These are phyloP conservation scores for Heliothis peltigera DNA, from an alignment of 2,888 invertebrate genomes.

Conservation along the genomic window DNA sequence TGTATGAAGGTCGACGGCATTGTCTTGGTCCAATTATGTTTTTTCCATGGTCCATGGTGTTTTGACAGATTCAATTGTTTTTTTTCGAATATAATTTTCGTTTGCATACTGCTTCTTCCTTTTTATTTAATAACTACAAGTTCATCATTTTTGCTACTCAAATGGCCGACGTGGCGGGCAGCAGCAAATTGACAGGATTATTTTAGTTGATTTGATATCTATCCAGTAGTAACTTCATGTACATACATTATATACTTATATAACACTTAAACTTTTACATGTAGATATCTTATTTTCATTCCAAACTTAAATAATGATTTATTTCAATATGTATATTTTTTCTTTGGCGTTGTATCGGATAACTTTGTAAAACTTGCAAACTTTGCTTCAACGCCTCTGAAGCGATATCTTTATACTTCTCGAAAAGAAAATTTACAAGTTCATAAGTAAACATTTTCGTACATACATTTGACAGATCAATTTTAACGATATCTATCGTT, in stretches of 20 bases:
- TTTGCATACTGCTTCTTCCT: constrained; percentile 36
- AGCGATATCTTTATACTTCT: constrained; percentile 34
- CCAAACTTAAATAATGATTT: constrained; percentile 44
- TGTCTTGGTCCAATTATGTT: constrained; percentile 21
- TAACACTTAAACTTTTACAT: too few relatives aligned
- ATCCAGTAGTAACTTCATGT: too few relatives aligned
- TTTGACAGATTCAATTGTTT: constrained; percentile 39
- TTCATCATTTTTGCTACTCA: too few relatives aligned
- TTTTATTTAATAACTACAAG: too few relatives aligned
- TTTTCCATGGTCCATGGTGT: constrained; percentile 22
- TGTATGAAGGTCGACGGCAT: constrained; percentile 18
- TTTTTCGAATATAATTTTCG: constrained; percentile 5
- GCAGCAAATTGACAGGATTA: too few relatives aligned
- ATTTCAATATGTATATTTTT: constrained; percentile 51
- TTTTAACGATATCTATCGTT: too few relatives aligned
- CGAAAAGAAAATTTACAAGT: constrained; percentile 36
- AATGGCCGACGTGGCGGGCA: too few relatives aligned
- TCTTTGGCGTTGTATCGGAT: constrained; percentile 50
- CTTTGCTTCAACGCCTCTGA: constrained; percentile 45
- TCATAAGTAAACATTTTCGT: constrained; percentile 34
- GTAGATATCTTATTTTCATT: not conserved
- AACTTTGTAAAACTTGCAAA: constrained; percentile 47
- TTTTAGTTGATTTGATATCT: too few relatives aligned
- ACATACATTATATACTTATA: too few relatives aligned
- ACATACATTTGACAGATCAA: constrained; percentile 21